Evolutionary conservation across 2,113 vertebrate genomes (phyloP).

Genomic region (Hymenochirus boettgeri): DNA sequence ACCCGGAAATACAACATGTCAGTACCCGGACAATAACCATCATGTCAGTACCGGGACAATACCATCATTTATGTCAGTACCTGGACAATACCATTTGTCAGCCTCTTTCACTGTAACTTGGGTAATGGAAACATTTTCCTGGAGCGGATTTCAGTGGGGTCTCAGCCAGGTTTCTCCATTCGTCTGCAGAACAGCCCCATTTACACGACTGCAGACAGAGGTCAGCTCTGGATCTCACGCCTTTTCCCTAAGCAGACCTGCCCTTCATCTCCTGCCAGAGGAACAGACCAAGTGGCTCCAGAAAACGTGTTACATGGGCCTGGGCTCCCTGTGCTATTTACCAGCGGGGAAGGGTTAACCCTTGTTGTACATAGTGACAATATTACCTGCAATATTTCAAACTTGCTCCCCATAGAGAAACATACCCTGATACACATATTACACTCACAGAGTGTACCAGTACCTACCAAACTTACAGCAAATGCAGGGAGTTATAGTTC

Average conservation of each 20-base stretch:
- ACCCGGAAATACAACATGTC: too few species aligned
- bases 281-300: background rate
- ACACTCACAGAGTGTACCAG: too few species aligned
- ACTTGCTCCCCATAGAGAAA: too few species aligned
- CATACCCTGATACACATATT: too few species aligned
- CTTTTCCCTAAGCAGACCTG: background rate
- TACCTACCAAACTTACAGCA: too few species aligned
- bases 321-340: too few species aligned
- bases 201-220: background rate
- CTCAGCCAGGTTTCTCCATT: slow-evolving; percentile 9
- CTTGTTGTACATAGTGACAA: background rate
- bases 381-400: too few species aligned
- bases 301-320: background rate
- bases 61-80: too few species aligned
- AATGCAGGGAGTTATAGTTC: too few species aligned
- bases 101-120: background rate
- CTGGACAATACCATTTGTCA: too few species aligned
- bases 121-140: slow-evolving; percentile 34
- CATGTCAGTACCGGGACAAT: too few species aligned
- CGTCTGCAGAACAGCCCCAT: slow-evolving; percentile 8
- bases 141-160: slow-evolving; percentile 18
- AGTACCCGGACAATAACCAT: too few species aligned
- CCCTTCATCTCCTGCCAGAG: background rate
- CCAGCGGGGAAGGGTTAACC: background rate
- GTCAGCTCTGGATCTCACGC: slow-evolving; percentile 4